Evolutionary conservation across 2,797 vertebrate genomes (phyloP), one percentile per base, ranked within the genome.

Genomic region (Sebastes ruberrimus): DNA sequence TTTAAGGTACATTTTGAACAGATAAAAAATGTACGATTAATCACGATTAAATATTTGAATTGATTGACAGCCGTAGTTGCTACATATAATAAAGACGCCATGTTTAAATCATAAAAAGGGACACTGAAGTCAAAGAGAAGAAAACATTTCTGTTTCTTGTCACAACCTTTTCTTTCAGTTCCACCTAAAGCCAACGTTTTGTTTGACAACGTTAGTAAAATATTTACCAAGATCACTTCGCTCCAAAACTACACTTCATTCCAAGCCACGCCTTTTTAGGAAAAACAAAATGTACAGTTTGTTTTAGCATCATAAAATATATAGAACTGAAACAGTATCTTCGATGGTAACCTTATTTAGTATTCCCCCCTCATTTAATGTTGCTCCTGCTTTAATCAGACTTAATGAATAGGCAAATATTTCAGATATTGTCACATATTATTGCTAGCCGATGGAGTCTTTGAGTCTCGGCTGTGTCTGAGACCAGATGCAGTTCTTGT

Each of bases 401-500:
- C 28, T 11, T 6, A 22, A 63, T 38, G 25, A 63, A 42, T 38
- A 32, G 49, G 23, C 38, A 57, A 33, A 56, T 14, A 72, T 71
- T 55, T 78, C 35, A 52, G 3, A 74, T 62, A 62, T 42, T 64
- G 57, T 79, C 20, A 70, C 27, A 82, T 59, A 13, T 76, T 52
- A 32, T 53, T 30, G 30, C 32, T 59, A 42, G 22, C 76, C 30
- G 25, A 5, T 60, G 10, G 65, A 69, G 30, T 64, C 59, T 74
- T 53, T 76, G 33, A 76, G 53, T 74, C 72, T 72, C 74, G 70
- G 74, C 79, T 76, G 69, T 80, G 74, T 78, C 76, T 81, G 32
- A 65, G 67, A 74, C 71, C 80, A 90, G 89, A 87, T 90, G 84
- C 25, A 60, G 16, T 71, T 88, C 64, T 64, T 85, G 63, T 32